Base-by-base conservation (phyloP, 2,113 vertebrate genomes). In the Platysteira castanea region DNA sequence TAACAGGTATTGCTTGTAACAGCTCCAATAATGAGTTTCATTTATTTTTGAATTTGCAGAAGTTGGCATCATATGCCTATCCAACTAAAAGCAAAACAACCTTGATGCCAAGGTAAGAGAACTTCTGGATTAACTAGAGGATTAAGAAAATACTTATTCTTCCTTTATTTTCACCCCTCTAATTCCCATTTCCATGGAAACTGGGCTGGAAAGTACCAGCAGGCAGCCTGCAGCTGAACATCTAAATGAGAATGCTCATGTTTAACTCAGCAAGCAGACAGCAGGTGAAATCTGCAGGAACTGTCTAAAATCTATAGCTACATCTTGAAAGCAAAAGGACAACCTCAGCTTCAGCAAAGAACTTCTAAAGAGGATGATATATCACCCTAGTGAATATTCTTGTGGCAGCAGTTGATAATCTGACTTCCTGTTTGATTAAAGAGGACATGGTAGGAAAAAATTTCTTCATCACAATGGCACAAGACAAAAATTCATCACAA, bases 141-240 rank as follows among this genome's bases (percentile, higher is more conserved):
- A 96, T 93, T 93, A 95, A 85, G 81, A 94, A 94, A 94, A 84
- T 73, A 94, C 80, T 86, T 85, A 84, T 49, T 91, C 47, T 67
- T 73, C 68, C 81, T 95, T 93, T 96, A 84, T 96, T 94, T 95
- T 91, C 93, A 89, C 86, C 54, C 52, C 15, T 89, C 49, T 94
- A 93, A 95, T 94, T 95, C 75, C 60, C 41, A 96, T 97, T 97
- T 96, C 96, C 96, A 96, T 97, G 96, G 97, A 96, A 97, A 97
- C 96, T 6, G 21, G 84, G 65, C 71, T 96, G 81, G 92, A 96
- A 95, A 89, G 88, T 60, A 95, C 80, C 93, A 95, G 96, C 96
- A 95, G 90, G 95, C 87, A 97, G 91, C 81, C 93, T 94, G 94
- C 85, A 96, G 88, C 86, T 96, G 92, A 96, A 96, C 93, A 93